Evolutionary conservation across 1,140 invertebrate species (phyloP).

Genomic region (Musca domestica): DNA sequence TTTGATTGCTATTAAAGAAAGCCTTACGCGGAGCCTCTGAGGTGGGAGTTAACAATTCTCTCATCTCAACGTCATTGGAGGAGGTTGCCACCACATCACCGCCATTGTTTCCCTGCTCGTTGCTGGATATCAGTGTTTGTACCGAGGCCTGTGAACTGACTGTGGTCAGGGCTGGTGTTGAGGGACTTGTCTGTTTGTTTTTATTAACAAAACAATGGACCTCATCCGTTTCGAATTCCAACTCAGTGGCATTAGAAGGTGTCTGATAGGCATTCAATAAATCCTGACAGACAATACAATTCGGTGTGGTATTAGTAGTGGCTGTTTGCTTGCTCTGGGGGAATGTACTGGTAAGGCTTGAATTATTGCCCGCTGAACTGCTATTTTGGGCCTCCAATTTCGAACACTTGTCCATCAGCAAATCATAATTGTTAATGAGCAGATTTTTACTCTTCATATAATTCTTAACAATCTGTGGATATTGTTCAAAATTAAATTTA

Average conservation of each 20-base stretch:
- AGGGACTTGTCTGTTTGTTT: slow-evolving; percentile 20
- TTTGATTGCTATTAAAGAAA: slow-evolving; percentile 26
- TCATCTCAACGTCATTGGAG: background rate
- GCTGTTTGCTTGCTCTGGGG: slow-evolving; percentile 4
- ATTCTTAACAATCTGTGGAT: slow-evolving; percentile 67
- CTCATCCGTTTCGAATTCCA: slow-evolving; percentile 64
- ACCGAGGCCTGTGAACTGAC: slow-evolving; percentile 1
- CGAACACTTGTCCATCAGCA: slow-evolving; percentile 59
- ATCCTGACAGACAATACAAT: slow-evolving; percentile 56
- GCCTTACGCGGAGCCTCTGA: slow-evolving; percentile 12
- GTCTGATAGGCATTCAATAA: slow-evolving; percentile 58
- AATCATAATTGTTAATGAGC: slow-evolving; percentile 63
- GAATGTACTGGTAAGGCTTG: slow-evolving; percentile 27
- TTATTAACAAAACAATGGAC: slow-evolving; percentile 32
- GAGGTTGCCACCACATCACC: background rate
- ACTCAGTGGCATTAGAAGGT: slow-evolving; percentile 66
- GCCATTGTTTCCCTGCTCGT: background rate
- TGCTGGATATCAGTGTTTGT: background rate
- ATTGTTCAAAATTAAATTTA: slow-evolving; percentile 69
- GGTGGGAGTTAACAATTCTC: background rate
- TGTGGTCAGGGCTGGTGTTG: slow-evolving; percentile 1
- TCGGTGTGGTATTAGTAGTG: slow-evolving; percentile 8
- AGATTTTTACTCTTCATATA: slow-evolving; percentile 72
- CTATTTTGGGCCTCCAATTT: slow-evolving; percentile 39
- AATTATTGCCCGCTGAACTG: background rate